Percentiles rank a stretch among this genome's conserved stretches.
These are phyloP conservation scores for Callipepla squamata DNA, from an alignment of 2,113 vertebrate genomes.

Conservation along the genomic window DNA sequence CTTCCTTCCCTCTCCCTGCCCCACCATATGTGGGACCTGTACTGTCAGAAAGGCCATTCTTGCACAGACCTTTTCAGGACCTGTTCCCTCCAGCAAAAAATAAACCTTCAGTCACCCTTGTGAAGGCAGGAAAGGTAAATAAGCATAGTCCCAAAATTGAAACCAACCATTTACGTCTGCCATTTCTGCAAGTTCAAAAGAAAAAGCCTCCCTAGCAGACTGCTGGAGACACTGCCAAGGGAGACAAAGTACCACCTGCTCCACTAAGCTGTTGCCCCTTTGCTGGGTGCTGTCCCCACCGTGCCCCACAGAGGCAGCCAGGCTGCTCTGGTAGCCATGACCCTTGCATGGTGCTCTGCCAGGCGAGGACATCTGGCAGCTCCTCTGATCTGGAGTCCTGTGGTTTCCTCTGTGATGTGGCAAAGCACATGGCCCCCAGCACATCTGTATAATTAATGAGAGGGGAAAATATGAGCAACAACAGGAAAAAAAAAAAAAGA, in stretches of 20 bases:
- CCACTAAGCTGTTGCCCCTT: not conserved
- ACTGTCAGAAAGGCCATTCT: not conserved
- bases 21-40: not conserved
- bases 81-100: constrained; percentile 17
- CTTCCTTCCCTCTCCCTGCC: not conserved
- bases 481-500: not conserved
- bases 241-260: not conserved
- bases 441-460: constrained; percentile 59
- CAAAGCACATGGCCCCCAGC: constrained; percentile 53
- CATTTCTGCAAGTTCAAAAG: constrained; percentile 17
- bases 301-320: not conserved
- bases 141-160: constrained; percentile 22
- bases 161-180: constrained; percentile 41
- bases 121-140: constrained; percentile 15
- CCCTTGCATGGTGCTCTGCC: not conserved
- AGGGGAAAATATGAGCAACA: constrained; percentile 42
- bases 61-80: not conserved
- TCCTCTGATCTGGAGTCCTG: constrained; percentile 54
- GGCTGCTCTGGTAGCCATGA: not conserved
- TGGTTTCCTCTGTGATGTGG: constrained; percentile 66
- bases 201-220: constrained; percentile 3
- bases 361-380: constrained; percentile 56
- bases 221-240: not conserved
- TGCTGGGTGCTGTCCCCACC: constrained; percentile 16
- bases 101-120: constrained; percentile 55